Percentiles rank a stretch among this genome's conserved stretches.
These are phyloP conservation scores for Pollachius pollachius DNA, from an alignment of 2,113 vertebrate species.

Conservation along the genomic window DNA sequence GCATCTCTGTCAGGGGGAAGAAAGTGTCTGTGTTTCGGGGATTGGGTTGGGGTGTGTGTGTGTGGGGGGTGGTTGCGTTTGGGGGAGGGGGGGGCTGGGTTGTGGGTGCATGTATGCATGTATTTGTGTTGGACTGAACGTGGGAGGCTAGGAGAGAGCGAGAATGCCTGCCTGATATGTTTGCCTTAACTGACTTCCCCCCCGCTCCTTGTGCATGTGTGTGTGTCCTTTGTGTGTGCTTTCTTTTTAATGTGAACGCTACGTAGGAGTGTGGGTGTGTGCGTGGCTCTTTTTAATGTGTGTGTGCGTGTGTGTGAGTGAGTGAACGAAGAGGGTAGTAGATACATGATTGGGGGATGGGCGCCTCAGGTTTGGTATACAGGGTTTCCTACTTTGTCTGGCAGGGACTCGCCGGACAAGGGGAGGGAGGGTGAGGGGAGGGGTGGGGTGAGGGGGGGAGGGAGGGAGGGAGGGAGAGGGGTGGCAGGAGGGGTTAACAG, in stretches of 20 bases:
- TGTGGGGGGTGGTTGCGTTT: not conserved
- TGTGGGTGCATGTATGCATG: constrained; percentile 1
- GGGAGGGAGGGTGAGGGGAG: constrained; percentile 45
- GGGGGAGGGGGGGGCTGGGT: too few species aligned
- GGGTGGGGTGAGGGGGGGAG: constrained; percentile 31
- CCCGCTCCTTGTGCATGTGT: constrained; percentile 9
- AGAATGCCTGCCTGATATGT: not conserved
- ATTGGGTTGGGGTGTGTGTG: constrained; percentile 23
- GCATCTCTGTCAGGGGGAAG: constrained; percentile 48
- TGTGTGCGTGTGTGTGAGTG: constrained; percentile 24
- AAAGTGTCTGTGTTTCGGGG: constrained; percentile 26
- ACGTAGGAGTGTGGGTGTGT: constrained; percentile 19
- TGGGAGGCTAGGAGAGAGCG: not conserved
- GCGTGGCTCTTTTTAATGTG: constrained; percentile 19
- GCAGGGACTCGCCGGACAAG: constrained; percentile 81
- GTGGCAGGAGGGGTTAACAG: constrained; percentile 71
- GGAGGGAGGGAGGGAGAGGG: constrained; percentile 24
- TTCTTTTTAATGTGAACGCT: constrained; percentile 14
- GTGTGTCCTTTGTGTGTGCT: constrained; percentile 15
- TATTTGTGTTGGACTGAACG: constrained; percentile 15
- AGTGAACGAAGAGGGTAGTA: constrained; percentile 17
- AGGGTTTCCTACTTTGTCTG: constrained; percentile 79
- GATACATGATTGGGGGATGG: constrained; percentile 69
- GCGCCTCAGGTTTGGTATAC: constrained; percentile 72
- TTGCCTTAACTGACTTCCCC: not conserved